These are phyloP conservation scores for Calliopsis andreniformis DNA, from an alignment of 1,140 invertebrate species.

Conservation along the genomic window DNA sequence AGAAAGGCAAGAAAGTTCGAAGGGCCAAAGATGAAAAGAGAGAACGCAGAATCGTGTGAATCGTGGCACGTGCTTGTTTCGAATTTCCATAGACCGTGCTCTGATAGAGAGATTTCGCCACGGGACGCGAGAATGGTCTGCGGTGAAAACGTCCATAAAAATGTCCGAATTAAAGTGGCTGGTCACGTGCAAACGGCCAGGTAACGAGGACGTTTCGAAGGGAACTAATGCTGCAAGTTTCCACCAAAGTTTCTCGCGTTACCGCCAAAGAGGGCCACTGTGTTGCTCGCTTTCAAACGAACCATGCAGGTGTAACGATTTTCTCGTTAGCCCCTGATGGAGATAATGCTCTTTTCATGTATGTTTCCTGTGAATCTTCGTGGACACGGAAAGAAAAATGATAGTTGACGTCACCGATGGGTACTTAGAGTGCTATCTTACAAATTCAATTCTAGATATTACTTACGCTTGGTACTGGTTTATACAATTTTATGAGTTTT, in stretches of 20 bases:
- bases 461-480: too few relatives aligned
- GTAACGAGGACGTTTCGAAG: slow-evolving; percentile 33
- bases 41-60: slow-evolving; percentile 49
- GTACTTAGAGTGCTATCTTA: too few relatives aligned
- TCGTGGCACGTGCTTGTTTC: slow-evolving; percentile 58
- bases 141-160: slow-evolving; percentile 60
- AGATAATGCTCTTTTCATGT: slow-evolving; percentile 4
- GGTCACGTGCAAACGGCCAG: slow-evolving; percentile 54
- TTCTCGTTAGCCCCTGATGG: neutral
- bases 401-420: neutral
- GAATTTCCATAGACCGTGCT: slow-evolving; percentile 54
- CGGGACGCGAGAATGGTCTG: slow-evolving; percentile 22
- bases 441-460: too few relatives aligned
- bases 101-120: slow-evolving; percentile 47
- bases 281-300: neutral
- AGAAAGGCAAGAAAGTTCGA: slow-evolving; percentile 5
- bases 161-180: slow-evolving; percentile 43
- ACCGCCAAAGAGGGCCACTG: neutral
- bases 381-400: neutral
- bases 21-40: neutral
- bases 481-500: too few relatives aligned
- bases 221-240: slow-evolving; percentile 12
- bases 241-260: neutral
- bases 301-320: neutral
- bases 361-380: neutral